These are phyloP conservation scores for Natator depressus DNA, from an alignment of 2,113 vertebrate species.

Conservation along the genomic window DNA sequence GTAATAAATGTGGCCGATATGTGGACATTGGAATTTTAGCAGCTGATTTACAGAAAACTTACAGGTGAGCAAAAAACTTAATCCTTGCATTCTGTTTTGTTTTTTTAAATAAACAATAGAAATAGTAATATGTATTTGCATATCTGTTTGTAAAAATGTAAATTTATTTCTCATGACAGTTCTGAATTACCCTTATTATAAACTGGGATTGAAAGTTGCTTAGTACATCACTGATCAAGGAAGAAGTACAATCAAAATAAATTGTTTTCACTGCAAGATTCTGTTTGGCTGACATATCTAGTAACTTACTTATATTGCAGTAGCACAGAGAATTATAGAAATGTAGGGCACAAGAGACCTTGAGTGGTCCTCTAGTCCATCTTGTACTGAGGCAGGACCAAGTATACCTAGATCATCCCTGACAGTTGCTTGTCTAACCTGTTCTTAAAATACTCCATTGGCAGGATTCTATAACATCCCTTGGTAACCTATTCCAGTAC, in stretches of 20 bases:
- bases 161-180: not conserved
- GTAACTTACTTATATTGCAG: not conserved
- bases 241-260: not conserved
- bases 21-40: slow-evolving; percentile 88
- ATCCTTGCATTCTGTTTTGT: not conserved
- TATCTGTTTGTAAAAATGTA: not conserved
- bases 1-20: slow-evolving; percentile 81
- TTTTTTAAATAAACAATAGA: not conserved
- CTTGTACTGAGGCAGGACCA: not conserved
- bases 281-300: not conserved
- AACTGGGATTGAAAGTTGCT: not conserved
- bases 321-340: not conserved
- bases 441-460: not conserved
- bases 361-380: not conserved
- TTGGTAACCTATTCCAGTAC: not conserved
- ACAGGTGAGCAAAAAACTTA: slow-evolving; percentile 81
- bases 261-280: not conserved
- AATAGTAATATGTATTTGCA: not conserved
- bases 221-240: not conserved
- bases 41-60: slow-evolving; percentile 86
- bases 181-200: not conserved
- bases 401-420: not conserved
- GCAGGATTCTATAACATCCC: not conserved
- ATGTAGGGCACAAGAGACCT: not conserved
- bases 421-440: not conserved